Evolutionary conservation across 2,113 vertebrate genomes (phyloP).

Genomic region (Charadrius vociferus): DNA sequence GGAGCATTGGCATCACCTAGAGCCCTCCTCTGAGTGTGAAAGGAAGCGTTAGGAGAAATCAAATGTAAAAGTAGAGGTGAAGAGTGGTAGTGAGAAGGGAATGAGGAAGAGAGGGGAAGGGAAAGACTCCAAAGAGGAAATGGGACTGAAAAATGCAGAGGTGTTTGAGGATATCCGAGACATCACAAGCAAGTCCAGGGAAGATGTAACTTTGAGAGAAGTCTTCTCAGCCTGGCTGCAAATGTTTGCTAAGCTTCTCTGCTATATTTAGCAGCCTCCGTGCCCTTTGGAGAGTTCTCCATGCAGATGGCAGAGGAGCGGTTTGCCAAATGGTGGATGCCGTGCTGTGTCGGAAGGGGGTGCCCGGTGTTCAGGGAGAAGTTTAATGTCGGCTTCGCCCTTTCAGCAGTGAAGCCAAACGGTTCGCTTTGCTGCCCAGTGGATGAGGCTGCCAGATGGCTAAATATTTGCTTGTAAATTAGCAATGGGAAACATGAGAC

Average conservation of each 20-base stretch:
- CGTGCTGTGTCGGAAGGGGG: neutral
- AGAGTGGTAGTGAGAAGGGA: slow-evolving; percentile 30
- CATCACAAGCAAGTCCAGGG: neutral
- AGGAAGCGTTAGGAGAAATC: neutral
- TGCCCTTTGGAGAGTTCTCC: slow-evolving; percentile 54
- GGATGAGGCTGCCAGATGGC: slow-evolving; percentile 41
- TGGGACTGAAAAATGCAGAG: neutral
- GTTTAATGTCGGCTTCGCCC: neutral
- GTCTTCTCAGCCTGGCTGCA: slow-evolving; percentile 1
- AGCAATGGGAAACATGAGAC: neutral
- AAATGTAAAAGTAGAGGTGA: neutral
- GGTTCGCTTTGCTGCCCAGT: neutral
- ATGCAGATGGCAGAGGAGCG: neutral
- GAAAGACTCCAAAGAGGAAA: slow-evolving; percentile 25
- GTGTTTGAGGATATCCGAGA: neutral
- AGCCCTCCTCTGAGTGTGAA: neutral
- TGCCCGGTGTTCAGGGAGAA: neutral
- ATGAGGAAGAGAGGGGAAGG: neutral
- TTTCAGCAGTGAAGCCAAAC: neutral
- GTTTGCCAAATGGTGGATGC: slow-evolving; percentile 30
- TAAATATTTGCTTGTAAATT: slow-evolving; percentile 47
- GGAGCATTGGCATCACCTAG: slow-evolving; percentile 18
- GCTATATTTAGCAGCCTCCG: slow-evolving; percentile 30
- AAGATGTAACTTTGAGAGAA: slow-evolving; percentile 11
- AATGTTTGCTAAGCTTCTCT: slow-evolving; percentile 18